Evolutionary conservation across 2,113 vertebrate genomes (phyloP).

Genomic region (Oryzias curvinotus): DNA sequence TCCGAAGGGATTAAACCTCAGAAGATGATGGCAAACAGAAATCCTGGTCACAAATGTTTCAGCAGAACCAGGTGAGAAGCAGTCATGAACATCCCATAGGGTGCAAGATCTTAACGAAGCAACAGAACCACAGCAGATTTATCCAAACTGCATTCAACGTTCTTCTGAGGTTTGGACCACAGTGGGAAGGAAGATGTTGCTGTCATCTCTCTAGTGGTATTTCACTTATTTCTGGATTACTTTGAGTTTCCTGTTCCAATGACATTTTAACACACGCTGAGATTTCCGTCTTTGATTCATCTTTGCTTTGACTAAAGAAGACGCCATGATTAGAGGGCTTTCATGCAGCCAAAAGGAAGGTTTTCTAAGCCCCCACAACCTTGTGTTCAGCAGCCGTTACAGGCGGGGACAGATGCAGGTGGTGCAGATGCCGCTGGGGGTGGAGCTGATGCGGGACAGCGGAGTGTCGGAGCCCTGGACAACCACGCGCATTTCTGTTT

Average conservation of each 20-base stretch:
- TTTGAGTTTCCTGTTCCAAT: too few relatives aligned
- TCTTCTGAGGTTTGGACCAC: slow-evolving; percentile 16
- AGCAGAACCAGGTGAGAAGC: slow-evolving; percentile 12
- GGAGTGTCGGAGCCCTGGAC: slow-evolving; percentile 31
- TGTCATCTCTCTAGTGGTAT: neutral
- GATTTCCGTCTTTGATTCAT: too few relatives aligned
- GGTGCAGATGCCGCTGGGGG: slow-evolving; percentile 29
- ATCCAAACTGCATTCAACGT: slow-evolving; percentile 17
- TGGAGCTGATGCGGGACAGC: slow-evolving; percentile 53
- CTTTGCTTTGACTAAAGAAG: too few relatives aligned
- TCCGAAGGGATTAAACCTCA: slow-evolving; percentile 42
- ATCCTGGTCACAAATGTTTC: slow-evolving; percentile 3
- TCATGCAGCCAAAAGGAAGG: slow-evolving; percentile 9
- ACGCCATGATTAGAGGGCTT: slow-evolving; percentile 9
- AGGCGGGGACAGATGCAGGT: slow-evolving; percentile 25
- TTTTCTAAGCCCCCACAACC: slow-evolving; percentile 4
- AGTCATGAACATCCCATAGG: neutral
- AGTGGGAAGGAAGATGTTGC: slow-evolving; percentile 8
- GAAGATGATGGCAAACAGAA: slow-evolving; percentile 39
- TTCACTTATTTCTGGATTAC: too few relatives aligned
- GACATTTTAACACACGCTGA: too few relatives aligned
- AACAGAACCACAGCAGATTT: slow-evolving; percentile 27
- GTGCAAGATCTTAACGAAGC: slow-evolving; percentile 13
- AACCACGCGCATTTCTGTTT: slow-evolving; percentile 13
- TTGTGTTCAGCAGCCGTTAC: neutral